Base-by-base conservation (phyloP, 2,888 invertebrate species). In the Hyposoter dolosus region DNA sequence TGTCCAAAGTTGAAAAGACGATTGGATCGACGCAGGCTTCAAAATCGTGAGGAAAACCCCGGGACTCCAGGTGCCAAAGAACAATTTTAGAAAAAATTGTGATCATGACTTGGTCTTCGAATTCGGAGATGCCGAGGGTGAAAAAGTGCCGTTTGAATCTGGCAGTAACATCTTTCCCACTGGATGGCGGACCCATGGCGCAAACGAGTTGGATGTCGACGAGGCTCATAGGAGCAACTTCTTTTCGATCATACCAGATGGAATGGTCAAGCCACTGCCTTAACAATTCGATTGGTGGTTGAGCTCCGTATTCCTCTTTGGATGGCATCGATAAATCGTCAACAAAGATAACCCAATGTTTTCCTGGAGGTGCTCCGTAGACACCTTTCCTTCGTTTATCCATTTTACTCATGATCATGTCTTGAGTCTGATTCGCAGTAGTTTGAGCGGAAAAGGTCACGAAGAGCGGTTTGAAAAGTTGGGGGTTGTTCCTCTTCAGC, bases 241-340 rank as follows among this genome's bases (percentile, higher is more conserved):
- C 97, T 93, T 97, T 98, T 28, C 96, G 95, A 92, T 99, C 98
- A 93, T 97, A 97, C 98, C 98, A 99, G 89, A 97, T 97, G 86
- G 96, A 96, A 89, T 99, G 98, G 93, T 99, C 99, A 60, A 99
- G 96, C 95, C 97, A 98, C 94, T 98, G 98, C 35, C 99, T 95
- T 45, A 99, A 94, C 69, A 99, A 95, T 93, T 99, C 99, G 78
- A 99, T 98, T 0, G 99, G 98, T 0, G 99, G 99, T 93, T 99
- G 99, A 0, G 99, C 98, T 0, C 99, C 99, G 91, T 97, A 99
- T 3, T 96, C 96, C 93, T 98, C 98, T 81, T 97, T 96, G 88
- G 97, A 95, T 0, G 99, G 99, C 98, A 99, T 98, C 90, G 98
- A 98, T 40, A 99, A 96, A 93, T 99, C 99, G 92, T 99, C 99